These are phyloP conservation scores for Eulemur albifrons DNA, from an alignment of 2,797 vertebrate genomes.

Conservation along the genomic window DNA sequence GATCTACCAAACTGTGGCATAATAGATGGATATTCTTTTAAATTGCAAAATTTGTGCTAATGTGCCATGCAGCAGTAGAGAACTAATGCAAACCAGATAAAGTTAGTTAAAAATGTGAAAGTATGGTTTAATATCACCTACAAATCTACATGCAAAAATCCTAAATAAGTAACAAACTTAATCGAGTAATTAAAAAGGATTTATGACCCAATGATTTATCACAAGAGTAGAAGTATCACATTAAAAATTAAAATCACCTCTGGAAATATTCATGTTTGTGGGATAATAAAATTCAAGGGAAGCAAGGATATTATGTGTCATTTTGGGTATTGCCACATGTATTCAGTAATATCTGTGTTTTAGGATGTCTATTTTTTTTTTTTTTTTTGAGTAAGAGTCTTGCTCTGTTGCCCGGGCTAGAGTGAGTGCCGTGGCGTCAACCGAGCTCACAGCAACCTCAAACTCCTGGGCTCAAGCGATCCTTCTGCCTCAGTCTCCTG, in stretches of 20 bases:
- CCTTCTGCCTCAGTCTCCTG: too few relatives aligned
- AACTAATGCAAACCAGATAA: neutral
- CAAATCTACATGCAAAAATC: neutral
- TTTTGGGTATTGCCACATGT: neutral
- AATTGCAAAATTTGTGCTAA: neutral
- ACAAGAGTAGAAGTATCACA: neutral
- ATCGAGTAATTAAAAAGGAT: neutral
- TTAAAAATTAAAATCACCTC: neutral
- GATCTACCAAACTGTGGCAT: neutral
- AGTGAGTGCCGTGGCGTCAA: too few relatives aligned
- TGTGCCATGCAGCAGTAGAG: neutral
- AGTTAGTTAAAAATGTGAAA: neutral
- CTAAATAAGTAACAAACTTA: neutral
- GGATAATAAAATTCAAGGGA: neutral
- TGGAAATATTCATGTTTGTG: neutral
- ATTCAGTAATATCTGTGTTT: neutral
- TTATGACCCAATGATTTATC: neutral
- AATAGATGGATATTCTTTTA: neutral
- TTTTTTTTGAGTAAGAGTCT: too few relatives aligned
- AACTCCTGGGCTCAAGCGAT: too few relatives aligned
- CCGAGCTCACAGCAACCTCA: too few relatives aligned
- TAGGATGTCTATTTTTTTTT: neutral
- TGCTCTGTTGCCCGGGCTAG: too few relatives aligned
- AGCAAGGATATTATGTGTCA: neutral
- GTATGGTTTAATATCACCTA: too few relatives aligned